These are phyloP conservation scores for Crenichthys baileyi DNA, from an alignment of 2,797 vertebrate species.

Conservation along the genomic window DNA sequence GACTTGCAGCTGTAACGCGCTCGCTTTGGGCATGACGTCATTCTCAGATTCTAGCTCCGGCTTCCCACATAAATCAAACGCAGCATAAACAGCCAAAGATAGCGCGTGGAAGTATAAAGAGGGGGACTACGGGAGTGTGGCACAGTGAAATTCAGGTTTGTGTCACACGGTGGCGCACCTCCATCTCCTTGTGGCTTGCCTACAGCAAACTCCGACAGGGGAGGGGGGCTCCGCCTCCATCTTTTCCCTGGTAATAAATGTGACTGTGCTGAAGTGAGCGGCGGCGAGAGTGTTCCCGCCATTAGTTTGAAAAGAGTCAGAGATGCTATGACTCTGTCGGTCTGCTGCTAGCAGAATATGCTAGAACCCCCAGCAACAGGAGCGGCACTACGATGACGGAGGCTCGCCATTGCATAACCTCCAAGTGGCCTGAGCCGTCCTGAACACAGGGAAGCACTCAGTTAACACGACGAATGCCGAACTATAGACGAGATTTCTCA, in stretches of 20 bases:
- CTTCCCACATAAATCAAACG: not conserved
- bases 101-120: not conserved
- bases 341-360: slow-evolving; percentile 68
- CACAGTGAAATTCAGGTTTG: slow-evolving; percentile 7
- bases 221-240: slow-evolving; percentile 74
- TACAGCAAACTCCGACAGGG: slow-evolving; percentile 41
- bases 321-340: slow-evolving; percentile 69
- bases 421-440: slow-evolving; percentile 58
- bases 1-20: not conserved
- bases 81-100: not conserved
- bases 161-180: slow-evolving; percentile 13
- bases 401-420: slow-evolving; percentile 83
- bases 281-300: slow-evolving; percentile 73
- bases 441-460: not conserved
- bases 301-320: slow-evolving; percentile 78
- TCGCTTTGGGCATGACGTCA: not conserved
- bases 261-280: slow-evolving; percentile 43
- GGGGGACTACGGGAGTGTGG: not conserved
- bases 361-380: slow-evolving; percentile 79
- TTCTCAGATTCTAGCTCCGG: not conserved
- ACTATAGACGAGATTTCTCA: not conserved
- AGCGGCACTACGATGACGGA: slow-evolving; percentile 75
- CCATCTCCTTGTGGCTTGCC: slow-evolving; percentile 20
- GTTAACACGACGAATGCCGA: slow-evolving; percentile 29
- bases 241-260: slow-evolving; percentile 75